These are phyloP conservation scores for Micromussa lordhowensis DNA, from an alignment of 92 coral and sea anemone species.

Conservation along the genomic window DNA sequence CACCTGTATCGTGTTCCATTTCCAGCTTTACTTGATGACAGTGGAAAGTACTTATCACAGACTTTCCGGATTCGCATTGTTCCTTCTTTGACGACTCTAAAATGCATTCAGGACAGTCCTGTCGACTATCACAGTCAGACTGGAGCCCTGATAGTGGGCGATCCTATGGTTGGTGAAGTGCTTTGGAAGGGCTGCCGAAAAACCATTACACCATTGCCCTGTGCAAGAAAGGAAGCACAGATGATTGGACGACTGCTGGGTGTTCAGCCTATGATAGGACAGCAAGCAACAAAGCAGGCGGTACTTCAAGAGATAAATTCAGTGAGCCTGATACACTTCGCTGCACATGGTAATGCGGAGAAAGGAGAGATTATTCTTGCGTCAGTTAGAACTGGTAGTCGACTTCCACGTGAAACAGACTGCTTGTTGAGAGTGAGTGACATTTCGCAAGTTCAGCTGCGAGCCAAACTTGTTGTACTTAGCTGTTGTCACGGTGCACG, in stretches of 20 bases:
- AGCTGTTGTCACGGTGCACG: background rate
- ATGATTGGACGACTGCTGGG: background rate
- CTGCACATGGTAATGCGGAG: background rate
- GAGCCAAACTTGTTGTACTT: background rate
- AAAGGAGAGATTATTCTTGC: background rate
- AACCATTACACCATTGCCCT: background rate
- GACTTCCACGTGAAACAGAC: background rate
- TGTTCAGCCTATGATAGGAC: background rate
- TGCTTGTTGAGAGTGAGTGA: background rate
- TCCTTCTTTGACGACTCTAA: background rate
- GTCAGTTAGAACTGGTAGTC: background rate
- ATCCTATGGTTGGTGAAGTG: background rate
- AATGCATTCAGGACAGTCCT: background rate
- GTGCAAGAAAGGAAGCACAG: background rate
- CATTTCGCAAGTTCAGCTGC: background rate
- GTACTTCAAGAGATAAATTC: background rate
- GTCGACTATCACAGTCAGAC: too few species aligned
- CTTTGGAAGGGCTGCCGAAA: background rate
- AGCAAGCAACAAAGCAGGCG: background rate
- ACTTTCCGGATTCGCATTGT: background rate
- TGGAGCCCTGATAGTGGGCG: slow-evolving; percentile 29
- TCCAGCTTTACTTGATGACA: background rate
- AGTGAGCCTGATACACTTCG: background rate
- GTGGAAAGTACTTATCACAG: background rate
- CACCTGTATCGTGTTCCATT: background rate